Conservation (phyloP, 2,797 vertebrate genomes). For the Lagodon rhomboides region DNA sequence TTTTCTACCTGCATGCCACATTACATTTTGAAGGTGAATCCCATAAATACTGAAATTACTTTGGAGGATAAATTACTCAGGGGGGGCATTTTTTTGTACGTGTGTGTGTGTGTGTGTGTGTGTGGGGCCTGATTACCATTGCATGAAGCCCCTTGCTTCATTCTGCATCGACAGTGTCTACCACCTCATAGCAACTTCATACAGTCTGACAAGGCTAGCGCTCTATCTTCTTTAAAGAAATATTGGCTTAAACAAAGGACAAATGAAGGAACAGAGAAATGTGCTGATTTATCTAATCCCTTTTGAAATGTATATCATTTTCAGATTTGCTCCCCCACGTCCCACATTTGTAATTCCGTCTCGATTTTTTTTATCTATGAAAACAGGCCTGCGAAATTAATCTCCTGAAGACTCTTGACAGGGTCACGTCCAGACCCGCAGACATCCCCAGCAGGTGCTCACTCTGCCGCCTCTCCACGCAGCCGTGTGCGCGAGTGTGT, state of each 20-base stretch:
- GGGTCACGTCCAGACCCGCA: conserved; percentile 77
- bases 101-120: background rate
- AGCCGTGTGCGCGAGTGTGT: conserved; percentile 20
- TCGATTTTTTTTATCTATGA: conserved; percentile 75
- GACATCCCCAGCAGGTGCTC: conserved; percentile 77
- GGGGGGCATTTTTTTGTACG: conserved; percentile 61
- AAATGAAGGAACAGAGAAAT: conserved; percentile 71
- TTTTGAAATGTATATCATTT: conserved; percentile 78
- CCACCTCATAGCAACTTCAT: conserved; percentile 42
- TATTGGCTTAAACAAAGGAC: conserved; percentile 76
- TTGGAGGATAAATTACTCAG: conserved; percentile 83
- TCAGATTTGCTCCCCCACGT: conserved; percentile 64
- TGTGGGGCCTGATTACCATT: conserved; percentile 69
- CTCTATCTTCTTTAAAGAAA: conserved; percentile 54
- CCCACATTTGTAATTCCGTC: conserved; percentile 67
- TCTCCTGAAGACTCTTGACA: conserved; percentile 77
- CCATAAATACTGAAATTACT: conserved; percentile 87
- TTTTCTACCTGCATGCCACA: conserved; percentile 83
- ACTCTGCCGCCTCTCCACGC: conserved; percentile 36
- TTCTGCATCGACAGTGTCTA: conserved; percentile 63
- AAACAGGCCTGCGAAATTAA: conserved; percentile 83
- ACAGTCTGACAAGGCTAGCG: conserved; percentile 53
- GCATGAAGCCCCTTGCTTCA: conserved; percentile 65
- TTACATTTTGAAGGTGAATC: conserved; percentile 89
- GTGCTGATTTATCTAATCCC: conserved; percentile 81